Percentiles rank a stretch among this genome's conserved stretches.
phyloP scores from a whole-genome alignment of 2,888 invertebrate genomes.

The Pterobdella sp. region DNA sequence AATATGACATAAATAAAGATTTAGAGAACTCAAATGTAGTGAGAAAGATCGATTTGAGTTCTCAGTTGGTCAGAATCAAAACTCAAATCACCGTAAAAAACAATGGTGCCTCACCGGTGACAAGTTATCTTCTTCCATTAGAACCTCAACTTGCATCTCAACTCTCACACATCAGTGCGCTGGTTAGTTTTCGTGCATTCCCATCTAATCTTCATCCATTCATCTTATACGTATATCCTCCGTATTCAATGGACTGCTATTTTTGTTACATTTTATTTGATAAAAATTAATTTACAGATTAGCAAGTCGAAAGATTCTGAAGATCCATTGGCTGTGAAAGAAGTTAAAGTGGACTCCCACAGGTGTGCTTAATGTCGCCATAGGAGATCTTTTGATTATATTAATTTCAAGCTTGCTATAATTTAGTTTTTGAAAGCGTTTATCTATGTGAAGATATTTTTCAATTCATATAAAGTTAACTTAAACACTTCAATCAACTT shows the following conservation, averaged over 20 bases:
- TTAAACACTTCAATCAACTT: too few relatives aligned
- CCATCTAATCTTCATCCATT: not conserved
- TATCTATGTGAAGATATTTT: too few relatives aligned
- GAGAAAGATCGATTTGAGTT: slow-evolving; percentile 73
- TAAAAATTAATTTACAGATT: slow-evolving; percentile 36
- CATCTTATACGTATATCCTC: too few relatives aligned
- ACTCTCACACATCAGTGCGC: slow-evolving; percentile 67
- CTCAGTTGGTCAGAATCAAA: slow-evolving; percentile 77
- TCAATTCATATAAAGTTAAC: too few relatives aligned
- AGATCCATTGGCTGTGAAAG: slow-evolving; percentile 40
- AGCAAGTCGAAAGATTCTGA: slow-evolving; percentile 41
- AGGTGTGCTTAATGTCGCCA: slow-evolving; percentile 38
- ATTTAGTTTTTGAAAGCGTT: too few relatives aligned
- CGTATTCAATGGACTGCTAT: too few relatives aligned
- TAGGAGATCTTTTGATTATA: too few relatives aligned
- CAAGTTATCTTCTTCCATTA: slow-evolving; percentile 64
- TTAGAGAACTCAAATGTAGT: slow-evolving; percentile 64
- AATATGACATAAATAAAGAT: slow-evolving; percentile 34
- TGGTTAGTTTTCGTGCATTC: slow-evolving; percentile 51
- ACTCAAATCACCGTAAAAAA: slow-evolving; percentile 76
- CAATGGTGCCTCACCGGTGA: slow-evolving; percentile 64
- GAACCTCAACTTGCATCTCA: slow-evolving; percentile 61
- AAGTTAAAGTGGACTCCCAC: slow-evolving; percentile 42
- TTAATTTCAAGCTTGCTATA: too few relatives aligned
- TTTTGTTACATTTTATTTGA: slow-evolving; percentile 4